Percentiles rank a stretch among this genome's conserved stretches.
These are phyloP conservation scores for Varanus komodoensis DNA, from an alignment of 2,113 vertebrate species.

Conservation along the genomic window DNA sequence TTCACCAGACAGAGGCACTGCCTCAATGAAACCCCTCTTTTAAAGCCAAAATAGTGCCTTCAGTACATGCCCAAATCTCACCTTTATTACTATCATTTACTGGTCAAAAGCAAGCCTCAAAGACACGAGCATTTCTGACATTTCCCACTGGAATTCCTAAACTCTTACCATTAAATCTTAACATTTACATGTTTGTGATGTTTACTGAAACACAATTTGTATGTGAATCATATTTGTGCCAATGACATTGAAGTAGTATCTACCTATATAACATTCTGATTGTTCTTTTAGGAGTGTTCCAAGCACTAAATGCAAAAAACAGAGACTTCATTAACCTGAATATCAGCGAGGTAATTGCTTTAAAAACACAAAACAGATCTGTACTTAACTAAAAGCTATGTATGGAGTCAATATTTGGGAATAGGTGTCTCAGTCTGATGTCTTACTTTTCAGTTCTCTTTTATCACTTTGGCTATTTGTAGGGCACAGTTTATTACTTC, in stretches of 20 bases:
- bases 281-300: constrained; percentile 77
- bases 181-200: neutral
- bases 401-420: neutral
- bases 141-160: neutral
- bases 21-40: too few relatives aligned
- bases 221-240: neutral
- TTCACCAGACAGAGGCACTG: neutral
- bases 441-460: constrained; percentile 13
- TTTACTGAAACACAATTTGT: constrained; percentile 2
- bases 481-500: neutral
- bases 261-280: constrained; percentile 14
- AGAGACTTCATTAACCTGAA: constrained; percentile 76
- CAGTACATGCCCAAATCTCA: neutral
- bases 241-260: neutral
- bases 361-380: constrained; percentile 15
- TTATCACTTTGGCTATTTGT: neutral
- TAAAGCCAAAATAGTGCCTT: neutral
- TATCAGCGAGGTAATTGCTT: constrained; percentile 74
- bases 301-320: constrained; percentile 65
- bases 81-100: neutral
- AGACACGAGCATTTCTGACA: neutral
- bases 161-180: neutral
- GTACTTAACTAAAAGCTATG: neutral
- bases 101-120: neutral
- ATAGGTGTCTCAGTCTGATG: constrained; percentile 1